Conservation (phyloP, 2,113 vertebrate species). For the Equus przewalskii region DNA sequence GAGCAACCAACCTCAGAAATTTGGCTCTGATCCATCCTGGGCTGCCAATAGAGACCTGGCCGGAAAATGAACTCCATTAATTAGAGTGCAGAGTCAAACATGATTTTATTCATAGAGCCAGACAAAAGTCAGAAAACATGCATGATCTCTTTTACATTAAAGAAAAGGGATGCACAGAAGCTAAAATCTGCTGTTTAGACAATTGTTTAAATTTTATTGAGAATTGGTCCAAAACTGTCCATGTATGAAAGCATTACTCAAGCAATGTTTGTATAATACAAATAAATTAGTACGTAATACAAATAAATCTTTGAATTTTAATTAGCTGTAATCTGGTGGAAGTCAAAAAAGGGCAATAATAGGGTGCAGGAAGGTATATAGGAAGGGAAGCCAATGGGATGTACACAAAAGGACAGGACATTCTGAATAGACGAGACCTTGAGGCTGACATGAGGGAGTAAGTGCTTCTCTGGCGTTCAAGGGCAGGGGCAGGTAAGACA, state of each 20-base stretch:
- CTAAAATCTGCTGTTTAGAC: not conserved
- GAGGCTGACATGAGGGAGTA: not conserved
- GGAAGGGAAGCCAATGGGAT: not conserved
- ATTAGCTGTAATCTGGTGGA: not conserved
- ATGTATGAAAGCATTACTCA: not conserved
- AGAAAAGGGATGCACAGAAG: not conserved
- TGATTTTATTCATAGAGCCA: conserved; percentile 48
- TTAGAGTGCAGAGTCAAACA: conserved; percentile 66
- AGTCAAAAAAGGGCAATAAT: not conserved
- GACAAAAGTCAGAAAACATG: conserved; percentile 62
- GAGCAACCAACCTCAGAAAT: conserved; percentile 42
- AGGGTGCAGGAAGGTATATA: not conserved
- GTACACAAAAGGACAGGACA: not conserved
- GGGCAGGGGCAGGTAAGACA: too few relatives aligned
- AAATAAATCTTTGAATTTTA: conserved; percentile 9
- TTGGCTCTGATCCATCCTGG: conserved; percentile 44
- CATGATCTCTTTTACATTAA: conserved; percentile 7
- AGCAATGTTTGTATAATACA: not conserved
- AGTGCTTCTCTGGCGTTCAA: not conserved
- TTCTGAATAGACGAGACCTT: not conserved
- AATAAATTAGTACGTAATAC: not conserved
- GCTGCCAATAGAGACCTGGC: conserved; percentile 65
- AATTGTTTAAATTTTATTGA: not conserved
- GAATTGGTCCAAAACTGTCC: not conserved
- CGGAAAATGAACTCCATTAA: conserved; percentile 70